Conservation (phyloP, 2,113 vertebrate genomes). For the Morone chrysops region DNA sequence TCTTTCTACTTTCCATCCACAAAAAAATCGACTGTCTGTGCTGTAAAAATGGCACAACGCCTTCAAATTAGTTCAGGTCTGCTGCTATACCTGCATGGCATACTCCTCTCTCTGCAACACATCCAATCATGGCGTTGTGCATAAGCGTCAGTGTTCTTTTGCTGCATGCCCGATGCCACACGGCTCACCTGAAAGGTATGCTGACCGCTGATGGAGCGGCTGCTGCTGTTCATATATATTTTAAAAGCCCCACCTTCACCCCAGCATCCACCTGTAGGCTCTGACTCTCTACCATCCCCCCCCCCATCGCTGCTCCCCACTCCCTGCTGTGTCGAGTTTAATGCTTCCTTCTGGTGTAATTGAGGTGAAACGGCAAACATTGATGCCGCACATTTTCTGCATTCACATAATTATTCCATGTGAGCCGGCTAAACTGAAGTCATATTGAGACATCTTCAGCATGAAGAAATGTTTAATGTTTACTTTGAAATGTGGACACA, state of each 20-base stretch:
- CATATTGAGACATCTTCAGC: background rate
- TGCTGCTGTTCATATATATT: no score
- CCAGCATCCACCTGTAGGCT: background rate
- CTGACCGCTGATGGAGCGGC: no score
- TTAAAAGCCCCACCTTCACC: background rate
- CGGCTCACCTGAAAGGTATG: no score
- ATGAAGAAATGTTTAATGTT: no score
- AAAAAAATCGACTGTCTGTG: background rate
- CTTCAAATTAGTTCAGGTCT: background rate
- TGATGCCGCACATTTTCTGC: background rate
- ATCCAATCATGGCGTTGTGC: background rate
- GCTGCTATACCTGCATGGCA: slow-evolving; percentile 5
- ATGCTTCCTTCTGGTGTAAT: background rate
- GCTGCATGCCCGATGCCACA: no score
- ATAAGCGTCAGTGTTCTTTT: no score
- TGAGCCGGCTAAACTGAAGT: background rate
- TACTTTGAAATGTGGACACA: background rate
- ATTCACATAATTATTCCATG: background rate
- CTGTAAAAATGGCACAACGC: background rate
- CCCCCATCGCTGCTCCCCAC: background rate
- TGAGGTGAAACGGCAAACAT: background rate
- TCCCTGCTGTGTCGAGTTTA: background rate
- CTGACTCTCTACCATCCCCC: background rate
- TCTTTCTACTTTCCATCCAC: background rate
- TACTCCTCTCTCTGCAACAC: background rate